Percentiles rank a stretch among this genome's conserved stretches.
phyloP scores from a whole-genome alignment of 1,140 invertebrate genomes.

The Panulirus ornatus region DNA sequence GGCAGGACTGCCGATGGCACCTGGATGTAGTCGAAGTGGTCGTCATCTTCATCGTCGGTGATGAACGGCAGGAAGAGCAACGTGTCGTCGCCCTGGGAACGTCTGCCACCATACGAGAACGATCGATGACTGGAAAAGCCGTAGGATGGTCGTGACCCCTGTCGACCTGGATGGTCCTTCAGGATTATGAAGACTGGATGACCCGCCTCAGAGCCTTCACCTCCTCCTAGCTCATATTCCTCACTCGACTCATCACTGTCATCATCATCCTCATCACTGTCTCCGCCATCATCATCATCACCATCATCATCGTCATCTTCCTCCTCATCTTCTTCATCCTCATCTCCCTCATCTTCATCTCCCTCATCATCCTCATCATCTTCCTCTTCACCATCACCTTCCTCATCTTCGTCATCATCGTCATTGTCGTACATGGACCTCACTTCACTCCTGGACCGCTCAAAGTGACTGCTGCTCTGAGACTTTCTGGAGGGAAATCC shows the following conservation, averaged over 20 bases:
- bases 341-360: neutral
- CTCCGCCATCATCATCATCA: neutral
- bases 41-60: constrained; percentile 13
- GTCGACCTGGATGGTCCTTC: neutral
- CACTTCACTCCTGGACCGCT: neutral
- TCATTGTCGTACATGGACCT: too few species aligned
- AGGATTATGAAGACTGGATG: neutral
- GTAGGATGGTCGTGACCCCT: neutral
- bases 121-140: neutral
- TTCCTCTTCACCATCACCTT: neutral
- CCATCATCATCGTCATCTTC: neutral
- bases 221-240: neutral
- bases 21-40: neutral
- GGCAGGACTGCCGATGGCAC: constrained; percentile 10
- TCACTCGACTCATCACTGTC: neutral
- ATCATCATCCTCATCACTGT: neutral
- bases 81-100: neutral
- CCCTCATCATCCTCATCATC: neutral
- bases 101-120: neutral
- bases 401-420: neutral
- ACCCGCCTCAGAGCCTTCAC: neutral
- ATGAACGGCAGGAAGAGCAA: constrained; percentile 28
- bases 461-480: neutral
- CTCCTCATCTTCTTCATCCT: too few species aligned
- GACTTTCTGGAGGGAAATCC: neutral